A percentile compares a stretch with the other conserved stretches of the same genome.
Conservation (phyloP, 2,113 vertebrate species). For the Larimichthys crocea region DNA sequence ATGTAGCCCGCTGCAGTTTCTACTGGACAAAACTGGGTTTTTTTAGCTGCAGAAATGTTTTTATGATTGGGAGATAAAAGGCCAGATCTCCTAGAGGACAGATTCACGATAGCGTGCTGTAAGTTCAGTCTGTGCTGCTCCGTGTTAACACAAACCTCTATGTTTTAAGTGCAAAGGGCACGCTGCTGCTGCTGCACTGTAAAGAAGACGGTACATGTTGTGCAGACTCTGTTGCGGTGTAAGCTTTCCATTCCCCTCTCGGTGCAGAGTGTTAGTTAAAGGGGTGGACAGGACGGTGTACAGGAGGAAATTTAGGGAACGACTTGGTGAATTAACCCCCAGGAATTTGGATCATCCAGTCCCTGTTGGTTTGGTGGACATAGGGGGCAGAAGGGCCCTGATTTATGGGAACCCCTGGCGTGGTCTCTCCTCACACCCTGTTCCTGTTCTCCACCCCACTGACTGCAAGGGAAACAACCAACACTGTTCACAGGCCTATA, state of each 20-base stretch:
- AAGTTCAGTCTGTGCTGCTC: conserved; percentile 63
- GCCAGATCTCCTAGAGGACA: conserved; percentile 54
- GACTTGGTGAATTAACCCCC: conserved; percentile 83
- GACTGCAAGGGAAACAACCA: conserved; percentile 57
- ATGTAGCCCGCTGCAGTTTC: conserved; percentile 14
- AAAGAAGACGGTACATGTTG: conserved; percentile 30
- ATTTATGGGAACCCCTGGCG: conserved; percentile 84
- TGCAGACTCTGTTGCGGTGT: conserved; percentile 26
- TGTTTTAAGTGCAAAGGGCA: conserved; percentile 80
- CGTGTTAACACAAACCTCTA: conserved; percentile 58
- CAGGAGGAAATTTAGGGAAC: conserved; percentile 72
- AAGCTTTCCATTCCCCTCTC: conserved; percentile 45
- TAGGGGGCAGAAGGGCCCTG: conserved; percentile 79
- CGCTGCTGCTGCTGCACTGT: conserved; percentile 11
- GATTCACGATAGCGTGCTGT: conserved; percentile 54
- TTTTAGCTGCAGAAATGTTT: conserved; percentile 60
- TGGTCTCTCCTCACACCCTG: conserved; percentile 79
- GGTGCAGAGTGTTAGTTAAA: conserved; percentile 46
- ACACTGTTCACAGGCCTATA: conserved; percentile 32
- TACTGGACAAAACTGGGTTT: background rate
- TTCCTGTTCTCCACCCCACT: conserved; percentile 76
- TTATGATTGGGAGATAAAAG: conserved; percentile 75
- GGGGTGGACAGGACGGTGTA: conserved; percentile 43
- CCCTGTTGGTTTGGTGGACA: conserved; percentile 78
- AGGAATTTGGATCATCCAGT: conserved; percentile 86